Base-by-base conservation (phyloP, 53 echinoderm and acorn worm species). In the Mesocentrotus franciscanus region DNA sequence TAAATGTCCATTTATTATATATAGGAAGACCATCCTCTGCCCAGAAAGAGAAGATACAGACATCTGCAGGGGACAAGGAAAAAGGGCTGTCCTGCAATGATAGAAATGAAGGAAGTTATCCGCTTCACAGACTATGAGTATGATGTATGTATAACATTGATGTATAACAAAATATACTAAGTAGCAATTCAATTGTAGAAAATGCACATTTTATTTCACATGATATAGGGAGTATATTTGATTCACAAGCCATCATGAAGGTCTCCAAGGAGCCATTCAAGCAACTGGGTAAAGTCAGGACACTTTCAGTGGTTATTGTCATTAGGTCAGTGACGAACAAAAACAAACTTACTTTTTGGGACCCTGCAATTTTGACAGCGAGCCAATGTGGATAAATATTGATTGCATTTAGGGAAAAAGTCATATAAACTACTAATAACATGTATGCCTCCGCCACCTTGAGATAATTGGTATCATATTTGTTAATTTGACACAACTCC, bases 61-160 rank as follows among this genome's bases (percentile, higher is more conserved):
- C 87, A 18, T 87, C 57, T 49, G 39, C 39, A 87, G 87, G 87
- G 56, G 8, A 10, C 87, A 56, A 87, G 8, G 87, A 56, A 87
- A 56, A 87, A 87, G 87, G 87, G 87, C 39, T 87, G 87, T 18
- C 87, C 87, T 56, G 87, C 87, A 36, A 24, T 87, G 87, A 87
- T 87, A 87, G 87, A 87, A 49, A 87, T 87, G 87, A 87, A 87
- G 87, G 87, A 87, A 87, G 87, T 87, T 49, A 87, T 87, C 56
- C 87, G 87, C 24, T 87, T 87, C 55, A 87, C 87, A 56, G 87
- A 87, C 87, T 87, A 39, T 49, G 87, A 87, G 57, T 87, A 39
- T 49, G 49, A 85, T 85, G 85, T 85, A 87, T 87, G 87, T 87
- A 56, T 56, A 49, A 87, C 87, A 87, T 87, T 14, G 24, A 29